Base-by-base conservation (phyloP, 2,888 invertebrate genomes). In the Eupithecia subfuscata region DNA sequence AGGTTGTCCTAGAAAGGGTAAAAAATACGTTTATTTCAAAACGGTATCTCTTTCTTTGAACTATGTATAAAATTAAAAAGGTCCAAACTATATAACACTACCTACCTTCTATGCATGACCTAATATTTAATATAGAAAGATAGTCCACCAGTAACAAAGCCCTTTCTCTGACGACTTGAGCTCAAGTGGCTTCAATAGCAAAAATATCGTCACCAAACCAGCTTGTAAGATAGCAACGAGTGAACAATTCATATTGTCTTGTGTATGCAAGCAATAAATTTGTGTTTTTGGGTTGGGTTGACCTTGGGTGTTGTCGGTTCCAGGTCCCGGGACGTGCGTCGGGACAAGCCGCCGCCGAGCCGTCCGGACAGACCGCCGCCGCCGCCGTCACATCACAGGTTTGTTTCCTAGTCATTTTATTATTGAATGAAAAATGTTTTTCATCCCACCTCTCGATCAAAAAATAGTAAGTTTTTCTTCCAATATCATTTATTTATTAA, bases 251-350 rank as follows among this genome's bases (percentile, higher is more conserved):
- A 65, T 37, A 69, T 71, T 70, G 73, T 77, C 60, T 77, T 73
- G 73, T 73, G 76, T 75, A 30, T 25, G 60, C 22, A 70, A 63
- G 63, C 65, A 37, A 72, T 60, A 30, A 4, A 3, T 14, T 34
- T 37, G 69, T 43, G 6, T 16, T 3, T 71, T 70, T 67, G 78
- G 74, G 75, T 63, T 11, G 34, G 45, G 63, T 69, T 73, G 48
- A 79, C 48, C 25, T 69, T 22, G 18, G 30, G 9, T 76, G 43
- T 86, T 85, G 75, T 90, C 88, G 83, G 77, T 89, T 88, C 73
- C 91, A 93, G 93, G 83, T 79, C 85, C 75, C 89, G 93, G 3
- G 93, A 93, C 7, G 83, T 82, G 73, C 91, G 90, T 37, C 89
- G 91, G 14, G 92, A 92, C 76, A 88, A 91, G 72, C 82, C 77